Base-by-base conservation (phyloP, 2,113 vertebrate genomes). In the Osmerus eperlanus region DNA sequence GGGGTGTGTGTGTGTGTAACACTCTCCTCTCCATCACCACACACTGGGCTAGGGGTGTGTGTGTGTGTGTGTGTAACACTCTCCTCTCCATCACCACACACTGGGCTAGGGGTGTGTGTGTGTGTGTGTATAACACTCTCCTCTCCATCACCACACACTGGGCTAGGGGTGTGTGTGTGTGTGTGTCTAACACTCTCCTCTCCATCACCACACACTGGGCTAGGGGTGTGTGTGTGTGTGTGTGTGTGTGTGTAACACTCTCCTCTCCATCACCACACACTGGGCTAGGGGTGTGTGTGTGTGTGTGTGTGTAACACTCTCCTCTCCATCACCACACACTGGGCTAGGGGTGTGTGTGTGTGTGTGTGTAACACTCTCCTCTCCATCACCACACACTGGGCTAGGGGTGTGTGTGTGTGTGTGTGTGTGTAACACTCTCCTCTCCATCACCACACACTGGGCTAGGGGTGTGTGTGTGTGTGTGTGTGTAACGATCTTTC, bases 21-120 rank as follows among this genome's bases (percentile, higher is more conserved):
- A 85, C 54, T 83, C 88, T 90, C 83, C 87, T 90, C 84, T 88
- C 89, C 87, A 87, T 88, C 83, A 64, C 72, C 69, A 78, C 70
- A 32, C 71, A 79, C 71, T 32, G 75, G 78, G 67, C 71, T 58
- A 87, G 83, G 87, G 81, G 47, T 87, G 76, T 86, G 41, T 47
- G 41, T 47, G 41, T 47, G 41, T 11, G 36, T 41, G 25, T 28
- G 25, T 28, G 25, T 28, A 28, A 28, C 25, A 85, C 54, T 83
- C 88, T 90, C 83, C 87, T 90, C 84, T 88, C 89, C 87, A 87
- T 88, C 83, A 64, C 72, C 69, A 78, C 70, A 32, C 71, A 79
- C 71, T 32, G 75, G 78, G 67, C 71, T 58, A 87, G 83, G 87
- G 81, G 47, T 87, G 76, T 86, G 41, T 47, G 41, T 47, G 41